Base-by-base conservation (phyloP, 1,140 invertebrate genomes). In the Chironomus tepperi region DNA sequence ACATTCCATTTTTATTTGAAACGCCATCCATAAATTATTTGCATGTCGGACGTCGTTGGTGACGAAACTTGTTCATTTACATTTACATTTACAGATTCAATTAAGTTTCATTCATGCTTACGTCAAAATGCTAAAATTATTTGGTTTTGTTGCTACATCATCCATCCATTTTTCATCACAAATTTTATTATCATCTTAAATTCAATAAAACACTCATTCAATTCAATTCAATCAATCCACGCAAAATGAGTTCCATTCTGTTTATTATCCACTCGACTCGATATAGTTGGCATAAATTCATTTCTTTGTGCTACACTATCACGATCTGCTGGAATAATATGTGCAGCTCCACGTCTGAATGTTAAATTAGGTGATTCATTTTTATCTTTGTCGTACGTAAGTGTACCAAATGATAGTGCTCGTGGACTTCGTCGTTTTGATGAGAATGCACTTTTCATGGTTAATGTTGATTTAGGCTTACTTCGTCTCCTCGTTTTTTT, bases 281-380 rank as follows among this genome's bases (percentile, higher is more conserved):
- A 57, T 57, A 57, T n/a, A n/a, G 47, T 57, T 15, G 47, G 47
- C n/a, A 57, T 57, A 57, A 57, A 57, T 57, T 57, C 47, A 15
- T 57, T 57, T 57, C 47, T 12, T n/a, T 57, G 9, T 57, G n/a
- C 1, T 12, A 15, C 47, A 15, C 47, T 57, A n/a, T 57, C 47
- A n/a, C 47, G 12, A 5, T 57, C 47, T n/a, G 47, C 47, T n/a
- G 47, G 47, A 5, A 57, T 57, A 12, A 57, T 15, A 3, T 57
- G 47, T 34, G 24, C 2, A 34, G n/a, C n/a, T n/a, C 43, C 47
- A 57, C 47, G 47, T 57, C n/a, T 57, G 47, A 57, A 57, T 57
- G 47, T 57, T 15, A 57, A 57, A n/a, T 34, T 2, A 2, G 24
- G 24, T 34, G 47, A 57, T 12, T 57, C n/a, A 5, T 3, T 12